Conservation (phyloP, 2,113 vertebrate genomes). For the Rhinoderma darwinii region DNA sequence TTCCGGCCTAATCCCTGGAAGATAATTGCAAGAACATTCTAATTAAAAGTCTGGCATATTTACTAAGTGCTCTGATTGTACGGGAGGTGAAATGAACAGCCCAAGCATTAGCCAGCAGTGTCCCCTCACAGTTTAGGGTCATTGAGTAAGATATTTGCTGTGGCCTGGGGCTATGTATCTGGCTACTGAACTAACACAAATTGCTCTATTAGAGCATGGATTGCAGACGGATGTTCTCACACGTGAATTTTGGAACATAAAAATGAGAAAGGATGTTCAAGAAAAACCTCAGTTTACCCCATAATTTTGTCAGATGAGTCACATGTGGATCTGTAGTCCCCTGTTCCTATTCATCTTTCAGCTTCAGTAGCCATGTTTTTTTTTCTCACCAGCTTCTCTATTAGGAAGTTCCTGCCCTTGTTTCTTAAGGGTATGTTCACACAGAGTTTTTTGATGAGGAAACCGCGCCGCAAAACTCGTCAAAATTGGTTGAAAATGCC, state of each 20-base stretch:
- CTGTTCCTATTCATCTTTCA: neutral
- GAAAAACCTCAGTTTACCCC: slow-evolving; percentile 1
- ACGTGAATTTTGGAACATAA: neutral
- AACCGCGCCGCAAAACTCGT: too few species aligned
- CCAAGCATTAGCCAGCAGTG: neutral
- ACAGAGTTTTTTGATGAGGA: too few species aligned
- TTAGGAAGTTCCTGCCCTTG: neutral
- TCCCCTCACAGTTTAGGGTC: slow-evolving; percentile 3
- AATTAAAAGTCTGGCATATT: slow-evolving; percentile 14
- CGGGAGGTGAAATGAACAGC: neutral
- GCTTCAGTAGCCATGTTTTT: neutral
- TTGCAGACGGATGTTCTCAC: slow-evolving; percentile 3
- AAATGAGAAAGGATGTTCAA: neutral
- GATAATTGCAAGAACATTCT: slow-evolving; percentile 19
- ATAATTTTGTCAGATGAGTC: neutral
- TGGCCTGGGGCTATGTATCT: slow-evolving; percentile 20
- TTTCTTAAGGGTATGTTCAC: too few species aligned
- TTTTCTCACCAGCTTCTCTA: neutral
- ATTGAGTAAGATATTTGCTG: slow-evolving; percentile 31
- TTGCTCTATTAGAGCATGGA: slow-evolving; percentile 34
- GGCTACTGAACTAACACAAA: slow-evolving; percentile 43
- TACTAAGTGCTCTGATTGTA: neutral
- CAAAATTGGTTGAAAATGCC: too few species aligned
- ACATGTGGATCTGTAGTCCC: neutral
- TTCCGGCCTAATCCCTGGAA: slow-evolving; percentile 8